phyloP scores from a whole-genome alignment of 2,797 vertebrate species.

The Cirrhinus molitorella region DNA sequence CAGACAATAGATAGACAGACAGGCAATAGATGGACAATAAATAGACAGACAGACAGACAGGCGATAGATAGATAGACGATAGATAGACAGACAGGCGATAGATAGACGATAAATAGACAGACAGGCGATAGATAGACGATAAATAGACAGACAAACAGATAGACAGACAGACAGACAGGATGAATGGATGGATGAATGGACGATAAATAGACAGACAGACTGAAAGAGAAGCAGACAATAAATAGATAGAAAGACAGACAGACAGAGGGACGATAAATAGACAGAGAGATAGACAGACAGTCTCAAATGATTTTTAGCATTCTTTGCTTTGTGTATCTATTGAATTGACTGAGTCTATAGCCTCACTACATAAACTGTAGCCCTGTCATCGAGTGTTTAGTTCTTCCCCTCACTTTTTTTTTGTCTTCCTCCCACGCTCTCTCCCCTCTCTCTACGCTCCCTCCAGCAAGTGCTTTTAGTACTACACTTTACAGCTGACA shows the following conservation, averaged over 20 bases:
- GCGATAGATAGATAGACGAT: not conserved
- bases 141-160: no score
- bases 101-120: no score
- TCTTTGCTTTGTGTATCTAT: no score
- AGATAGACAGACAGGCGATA: not conserved
- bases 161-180: no score
- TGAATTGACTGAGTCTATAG: slow-evolving; percentile 36
- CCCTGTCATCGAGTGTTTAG: slow-evolving; percentile 72
- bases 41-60: not conserved
- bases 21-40: not conserved
- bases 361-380: slow-evolving; percentile 66
- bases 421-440: slow-evolving; percentile 51
- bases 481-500: slow-evolving; percentile 81
- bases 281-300: no score
- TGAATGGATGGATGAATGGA: no score
- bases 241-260: no score
- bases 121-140: no score
- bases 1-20: not conserved
- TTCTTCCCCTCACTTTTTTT: slow-evolving; percentile 56
- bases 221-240: no score
- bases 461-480: slow-evolving; percentile 74
- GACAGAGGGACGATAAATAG: no score
- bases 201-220: no score
- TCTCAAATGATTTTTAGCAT: no score
- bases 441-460: slow-evolving; percentile 50